Base-by-base conservation (phyloP, 2,888 invertebrate genomes). In the Eristalinus aeneus region DNA sequence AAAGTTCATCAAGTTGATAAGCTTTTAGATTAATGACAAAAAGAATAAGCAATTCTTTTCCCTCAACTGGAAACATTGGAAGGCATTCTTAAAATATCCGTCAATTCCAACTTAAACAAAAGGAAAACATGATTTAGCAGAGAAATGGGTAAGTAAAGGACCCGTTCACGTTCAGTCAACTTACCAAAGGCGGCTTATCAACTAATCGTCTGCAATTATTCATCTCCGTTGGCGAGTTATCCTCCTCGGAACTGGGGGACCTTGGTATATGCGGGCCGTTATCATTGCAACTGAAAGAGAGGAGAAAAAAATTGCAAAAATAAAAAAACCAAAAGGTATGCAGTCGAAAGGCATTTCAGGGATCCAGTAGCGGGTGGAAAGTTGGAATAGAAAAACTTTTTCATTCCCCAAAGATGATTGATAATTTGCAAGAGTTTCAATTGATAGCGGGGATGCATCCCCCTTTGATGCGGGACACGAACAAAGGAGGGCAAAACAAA, bases 211-310 rank as follows among this genome's bases (percentile, higher is more conserved):
- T 95, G 93, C 96, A 97, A 90, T 97, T 96, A 93, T 96, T 96
- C 92, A 97, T 94, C 93, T 97, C 97, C 68, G 97, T 96, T 63
- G 97, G 97, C 10, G 97, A 97, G 93, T 96, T 96, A 91, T 97
- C 96, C 93, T 97, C 97, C 92, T 97, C 97, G 89, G 97, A 97
- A 91, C 96, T 96, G 92, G 93, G 92, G 22, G 92, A 92, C 63
- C 90, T 89, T 80, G 90, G 91, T 89, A 90, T 88, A 76, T 90
- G 90, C 36, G 80, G 77, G 71, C 79, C 85, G 64, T 81, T 87
- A 79, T 88, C 88, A 76, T 78, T 88, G 87, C 88, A 88, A 77
- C 88, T 89, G 86, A 72, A 16, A 46, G 16, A 46, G 16, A 16
- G 16, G 9, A 16, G 5, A 16, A 0, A 11, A 16, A 39, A 39